Conservation (phyloP, 2,113 vertebrate genomes). For the Furnarius figulus region DNA sequence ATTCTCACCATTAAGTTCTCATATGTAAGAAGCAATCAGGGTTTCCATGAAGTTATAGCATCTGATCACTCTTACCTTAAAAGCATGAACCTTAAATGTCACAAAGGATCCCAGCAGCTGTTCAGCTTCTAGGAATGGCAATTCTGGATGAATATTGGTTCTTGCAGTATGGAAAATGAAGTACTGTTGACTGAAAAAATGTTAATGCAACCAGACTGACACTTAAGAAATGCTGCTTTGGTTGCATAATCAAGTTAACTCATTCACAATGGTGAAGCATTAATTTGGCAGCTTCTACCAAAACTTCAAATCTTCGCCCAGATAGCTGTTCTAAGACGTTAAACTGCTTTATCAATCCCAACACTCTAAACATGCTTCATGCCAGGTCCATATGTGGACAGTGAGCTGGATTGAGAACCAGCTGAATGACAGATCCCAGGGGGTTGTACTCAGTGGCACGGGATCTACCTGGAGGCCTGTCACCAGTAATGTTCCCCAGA, state of each 20-base stretch:
- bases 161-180: neutral
- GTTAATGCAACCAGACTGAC: neutral
- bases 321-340: neutral
- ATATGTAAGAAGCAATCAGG: neutral
- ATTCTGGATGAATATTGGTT: neutral
- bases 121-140: neutral
- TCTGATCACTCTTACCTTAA: neutral
- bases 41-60: neutral
- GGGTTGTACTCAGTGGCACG: neutral
- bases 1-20: neutral
- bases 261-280: neutral
- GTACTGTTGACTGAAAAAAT: neutral
- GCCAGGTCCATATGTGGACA: neutral
- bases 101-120: neutral
- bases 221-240: neutral
- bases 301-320: neutral
- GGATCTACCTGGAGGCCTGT: neutral
- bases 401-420: neutral
- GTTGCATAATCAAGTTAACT: neutral
- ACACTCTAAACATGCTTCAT: neutral
- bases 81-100: neutral
- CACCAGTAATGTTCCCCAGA: neutral
- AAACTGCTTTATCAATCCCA: neutral
- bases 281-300: neutral
- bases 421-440: neutral